Evolutionary conservation across 2,113 vertebrate genomes (phyloP).

Genomic region (Elanus axillaris): DNA sequence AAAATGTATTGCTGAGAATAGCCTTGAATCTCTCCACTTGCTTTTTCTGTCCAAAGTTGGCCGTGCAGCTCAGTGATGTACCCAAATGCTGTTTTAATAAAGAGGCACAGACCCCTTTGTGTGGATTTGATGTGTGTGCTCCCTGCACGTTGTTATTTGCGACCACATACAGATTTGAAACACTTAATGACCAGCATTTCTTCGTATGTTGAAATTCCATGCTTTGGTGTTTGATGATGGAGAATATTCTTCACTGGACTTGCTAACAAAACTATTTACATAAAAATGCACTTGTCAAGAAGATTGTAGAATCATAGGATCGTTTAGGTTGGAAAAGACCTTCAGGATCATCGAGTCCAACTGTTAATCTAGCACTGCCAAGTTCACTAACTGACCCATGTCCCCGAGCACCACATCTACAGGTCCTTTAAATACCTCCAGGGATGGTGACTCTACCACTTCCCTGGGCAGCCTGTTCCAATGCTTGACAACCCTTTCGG

Average conservation of each 20-base stretch:
- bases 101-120: not conserved
- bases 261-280: not conserved
- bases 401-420: not conserved
- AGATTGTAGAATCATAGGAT: not conserved
- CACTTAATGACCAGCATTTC: not conserved
- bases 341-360: not conserved
- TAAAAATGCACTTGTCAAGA: not conserved
- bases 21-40: not conserved
- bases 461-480: not conserved
- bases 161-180: not conserved
- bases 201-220: not conserved
- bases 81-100: not conserved
- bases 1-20: not conserved
- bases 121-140: not conserved
- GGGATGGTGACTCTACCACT: not conserved
- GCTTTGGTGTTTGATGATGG: not conserved
- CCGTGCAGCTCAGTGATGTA: not conserved
- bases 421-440: not conserved
- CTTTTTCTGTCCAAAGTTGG: not conserved
- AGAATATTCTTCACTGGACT: not conserved
- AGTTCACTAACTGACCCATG: not conserved
- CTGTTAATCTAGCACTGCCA: not conserved
- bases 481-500: not conserved
- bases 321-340: not conserved
- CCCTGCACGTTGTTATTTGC: not conserved